Base-by-base conservation (phyloP, 2,888 invertebrate species). In the Tinea semifulvella region DNA sequence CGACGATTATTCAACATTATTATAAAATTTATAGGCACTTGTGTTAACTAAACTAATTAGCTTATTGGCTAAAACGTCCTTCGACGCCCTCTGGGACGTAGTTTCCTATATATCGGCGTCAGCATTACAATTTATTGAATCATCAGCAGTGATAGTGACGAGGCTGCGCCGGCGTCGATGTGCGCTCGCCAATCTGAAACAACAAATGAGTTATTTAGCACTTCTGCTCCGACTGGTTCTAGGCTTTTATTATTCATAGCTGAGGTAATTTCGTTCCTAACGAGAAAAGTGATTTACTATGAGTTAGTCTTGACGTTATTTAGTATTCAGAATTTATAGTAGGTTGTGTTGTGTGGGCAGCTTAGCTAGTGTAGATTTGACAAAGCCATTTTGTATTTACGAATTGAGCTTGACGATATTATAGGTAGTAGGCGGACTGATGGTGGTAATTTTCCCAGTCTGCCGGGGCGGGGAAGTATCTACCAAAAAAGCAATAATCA, bases 51-150 rank as follows among this genome's bases (percentile, higher is more conserved):
- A 68, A 67, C 63, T 67, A 66, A 52, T 52, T 8, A 47, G 50
- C 56, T 57, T 47, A 49, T 57, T 53, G 46, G 57, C 60, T 71
- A 69, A 44, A 73, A 75, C 73, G 76, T 76, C 77, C 76, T 72
- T 72, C 79, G 74, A 58, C 81, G 79, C 64, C 82, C 81, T 77
- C 81, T 68, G 65, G 81, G 81, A 75, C 82, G 79, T 67, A 79
- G 61, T 68, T 76, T 80, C 67, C 79, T 76, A 68, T 74, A 77
- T 69, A 70, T 73, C 57, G 65, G 70, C 65, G 72, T 58, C 69
- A 75, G 79, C 81, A 82, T 82, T 73, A 80, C 81, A 80, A 71
- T 70, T 75, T 77, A 79, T 73, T 76, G 57, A 66, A 64, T 71
- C 76, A 75, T 75, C 72, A 61, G 68, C 63, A 62, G 56, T 52